phyloP scores from a whole-genome alignment of 2,888 invertebrate genomes.

The Phymatocera aterrima region DNA sequence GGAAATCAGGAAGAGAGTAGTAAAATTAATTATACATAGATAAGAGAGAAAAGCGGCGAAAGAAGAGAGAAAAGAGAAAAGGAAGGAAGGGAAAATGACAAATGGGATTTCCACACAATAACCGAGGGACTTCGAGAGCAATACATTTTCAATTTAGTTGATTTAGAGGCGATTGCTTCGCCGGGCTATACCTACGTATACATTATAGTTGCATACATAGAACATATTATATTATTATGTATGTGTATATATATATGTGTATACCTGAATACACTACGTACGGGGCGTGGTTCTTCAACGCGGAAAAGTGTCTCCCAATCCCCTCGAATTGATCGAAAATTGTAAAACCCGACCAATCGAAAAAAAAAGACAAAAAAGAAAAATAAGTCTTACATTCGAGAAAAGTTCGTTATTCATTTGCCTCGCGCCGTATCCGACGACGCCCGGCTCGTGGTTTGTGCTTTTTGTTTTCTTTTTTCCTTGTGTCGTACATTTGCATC shows the following conservation, averaged over 20 bases:
- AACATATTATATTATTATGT: neutral
- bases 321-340: conserved; percentile 25
- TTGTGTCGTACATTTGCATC: neutral
- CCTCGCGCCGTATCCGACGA: neutral
- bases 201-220: neutral
- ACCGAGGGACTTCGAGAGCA: conserved; percentile 34
- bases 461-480: neutral
- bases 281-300: neutral
- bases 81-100: neutral
- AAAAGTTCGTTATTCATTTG: neutral
- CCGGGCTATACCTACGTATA: neutral
- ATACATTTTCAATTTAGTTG: conserved; percentile 43
- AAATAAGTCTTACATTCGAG: neutral
- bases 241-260: neutral
- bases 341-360: conserved; percentile 2
- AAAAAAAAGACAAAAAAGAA: neutral
- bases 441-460: neutral
- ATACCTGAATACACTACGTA: neutral
- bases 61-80: neutral
- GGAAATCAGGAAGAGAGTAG: neutral
- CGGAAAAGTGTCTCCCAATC: neutral
- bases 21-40: too few species aligned
- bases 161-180: conserved; percentile 41
- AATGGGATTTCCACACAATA: conserved; percentile 41
- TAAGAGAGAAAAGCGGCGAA: neutral